A percentile compares a stretch with the other conserved stretches of the same genome.
phyloP scores from a whole-genome alignment of 2,797 vertebrate species.

The Eptatretus atami region DNA sequence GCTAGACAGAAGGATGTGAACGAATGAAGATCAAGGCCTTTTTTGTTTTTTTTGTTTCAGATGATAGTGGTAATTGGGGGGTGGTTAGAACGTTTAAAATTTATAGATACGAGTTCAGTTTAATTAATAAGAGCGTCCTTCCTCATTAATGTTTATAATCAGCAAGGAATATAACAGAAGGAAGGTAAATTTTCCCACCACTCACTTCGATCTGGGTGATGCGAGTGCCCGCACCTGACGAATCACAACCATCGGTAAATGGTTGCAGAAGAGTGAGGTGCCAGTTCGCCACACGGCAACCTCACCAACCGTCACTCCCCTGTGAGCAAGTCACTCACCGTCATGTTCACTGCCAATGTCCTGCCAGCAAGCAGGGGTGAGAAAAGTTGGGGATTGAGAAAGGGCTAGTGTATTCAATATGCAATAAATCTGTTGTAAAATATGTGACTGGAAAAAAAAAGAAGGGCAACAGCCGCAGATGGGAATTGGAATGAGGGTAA shows the following conservation, averaged over 20 bases:
- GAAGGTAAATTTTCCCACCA: not conserved
- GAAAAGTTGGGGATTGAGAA: too few relatives aligned
- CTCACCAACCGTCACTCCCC: slow-evolving; percentile 58
- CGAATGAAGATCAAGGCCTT: not conserved
- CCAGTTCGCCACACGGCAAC: slow-evolving; percentile 56
- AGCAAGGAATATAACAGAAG: too few relatives aligned
- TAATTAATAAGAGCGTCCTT: too few relatives aligned
- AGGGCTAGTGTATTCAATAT: too few relatives aligned
- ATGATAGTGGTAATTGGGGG: too few relatives aligned
- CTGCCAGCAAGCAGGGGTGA: slow-evolving; percentile 12
- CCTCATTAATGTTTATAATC: too few relatives aligned
- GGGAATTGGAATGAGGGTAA: too few relatives aligned
- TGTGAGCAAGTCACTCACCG: slow-evolving; percentile 68
- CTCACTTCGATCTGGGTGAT: slow-evolving; percentile 68
- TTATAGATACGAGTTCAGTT: too few relatives aligned
- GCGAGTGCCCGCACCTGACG: slow-evolving; percentile 82
- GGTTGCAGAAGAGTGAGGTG: slow-evolving; percentile 54
- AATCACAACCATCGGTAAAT: slow-evolving; percentile 78
- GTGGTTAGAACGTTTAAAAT: too few relatives aligned
- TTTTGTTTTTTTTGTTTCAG: too few relatives aligned
- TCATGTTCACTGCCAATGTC: slow-evolving; percentile 70
- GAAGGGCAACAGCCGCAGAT: not conserved
- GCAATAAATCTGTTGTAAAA: too few relatives aligned
- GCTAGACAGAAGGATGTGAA: slow-evolving; percentile 16
- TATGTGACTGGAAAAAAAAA: too few relatives aligned